Evolutionary conservation across 1,140 invertebrate genomes (phyloP).

Genomic region (Cylas formicarius): DNA sequence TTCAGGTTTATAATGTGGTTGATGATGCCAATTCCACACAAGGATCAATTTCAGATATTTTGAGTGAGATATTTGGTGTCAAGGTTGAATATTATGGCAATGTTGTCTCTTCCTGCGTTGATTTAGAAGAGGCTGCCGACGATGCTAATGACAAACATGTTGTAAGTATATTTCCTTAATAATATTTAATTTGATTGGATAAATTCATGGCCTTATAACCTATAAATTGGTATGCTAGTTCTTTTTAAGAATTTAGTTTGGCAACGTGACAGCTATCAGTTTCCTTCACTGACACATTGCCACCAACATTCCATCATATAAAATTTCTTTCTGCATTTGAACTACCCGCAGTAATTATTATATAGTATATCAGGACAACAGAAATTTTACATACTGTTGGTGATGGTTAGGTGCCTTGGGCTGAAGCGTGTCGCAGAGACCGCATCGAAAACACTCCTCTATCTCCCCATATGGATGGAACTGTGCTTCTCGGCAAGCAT

Average conservation of each 20-base stretch:
- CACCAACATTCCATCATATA: no score
- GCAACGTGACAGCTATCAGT: no score
- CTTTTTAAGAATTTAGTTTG: no score
- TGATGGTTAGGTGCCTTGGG: constrained; percentile 65
- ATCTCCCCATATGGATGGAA: constrained; percentile 76
- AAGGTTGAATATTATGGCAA: constrained; percentile 81
- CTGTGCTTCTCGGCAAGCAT: constrained; percentile 72
- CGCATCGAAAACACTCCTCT: constrained; percentile 76
- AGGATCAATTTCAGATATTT: constrained; percentile 67
- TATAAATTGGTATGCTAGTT: no score
- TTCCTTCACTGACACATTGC: no score
- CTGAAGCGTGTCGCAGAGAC: constrained; percentile 69
- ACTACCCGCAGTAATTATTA: no score
- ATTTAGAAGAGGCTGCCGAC: constrained; percentile 70
- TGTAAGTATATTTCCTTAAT: constrained; percentile 30
- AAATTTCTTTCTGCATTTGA: no score
- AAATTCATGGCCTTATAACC: no score
- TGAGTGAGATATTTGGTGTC: constrained; percentile 78
- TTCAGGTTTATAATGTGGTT: constrained; percentile 76
- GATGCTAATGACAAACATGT: constrained; percentile 90
- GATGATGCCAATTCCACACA: constrained; percentile 78
- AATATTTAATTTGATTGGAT: no score
- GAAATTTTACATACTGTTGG: no score
- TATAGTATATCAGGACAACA: no score
- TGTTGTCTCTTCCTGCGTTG: constrained; percentile 67